Percentiles rank a stretch among this genome's conserved stretches.
These are phyloP conservation scores for Lamellibrachia satsuma DNA, from an alignment of 2,888 invertebrate genomes.

Conservation along the genomic window DNA sequence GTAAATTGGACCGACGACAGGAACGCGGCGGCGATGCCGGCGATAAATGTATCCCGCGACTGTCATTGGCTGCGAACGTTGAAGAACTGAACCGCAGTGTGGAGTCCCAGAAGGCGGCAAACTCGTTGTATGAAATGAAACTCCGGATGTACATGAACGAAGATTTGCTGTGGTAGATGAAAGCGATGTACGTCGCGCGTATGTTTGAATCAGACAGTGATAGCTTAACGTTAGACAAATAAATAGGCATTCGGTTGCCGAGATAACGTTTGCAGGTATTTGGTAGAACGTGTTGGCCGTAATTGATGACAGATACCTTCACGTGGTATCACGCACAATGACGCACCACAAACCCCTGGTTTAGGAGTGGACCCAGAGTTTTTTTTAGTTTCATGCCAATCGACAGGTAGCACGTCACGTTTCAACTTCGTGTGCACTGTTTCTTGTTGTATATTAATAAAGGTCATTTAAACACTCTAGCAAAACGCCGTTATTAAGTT, in stretches of 20 bases:
- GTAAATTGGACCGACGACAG: not conserved
- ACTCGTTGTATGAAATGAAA: conserved; percentile 48
- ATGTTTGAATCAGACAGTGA: not conserved
- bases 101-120: conserved; percentile 41
- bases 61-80: conserved; percentile 37
- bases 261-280: not conserved
- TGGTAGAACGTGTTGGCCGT: not conserved
- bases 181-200: not conserved
- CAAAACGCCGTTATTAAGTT: not conserved
- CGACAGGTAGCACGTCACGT: not conserved
- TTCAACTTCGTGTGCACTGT: not conserved
- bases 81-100: conserved; percentile 42
- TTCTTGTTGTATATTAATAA: not conserved
- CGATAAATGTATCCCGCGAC: conserved; percentile 30
- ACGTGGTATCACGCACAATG: not conserved
- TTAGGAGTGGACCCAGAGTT: not conserved
- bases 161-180: not conserved
- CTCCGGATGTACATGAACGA: conserved; percentile 33
- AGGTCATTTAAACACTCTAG: not conserved
- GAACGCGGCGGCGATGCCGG: not conserved
- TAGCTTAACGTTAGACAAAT: not conserved
- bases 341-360: not conserved
- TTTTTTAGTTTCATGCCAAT: not conserved
- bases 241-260: not conserved
- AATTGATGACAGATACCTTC: not conserved